Evolutionary conservation across 2,797 vertebrate genomes (phyloP), one percentile per base, ranked within the genome.

Genomic region (Protonibea diacanthus): DNA sequence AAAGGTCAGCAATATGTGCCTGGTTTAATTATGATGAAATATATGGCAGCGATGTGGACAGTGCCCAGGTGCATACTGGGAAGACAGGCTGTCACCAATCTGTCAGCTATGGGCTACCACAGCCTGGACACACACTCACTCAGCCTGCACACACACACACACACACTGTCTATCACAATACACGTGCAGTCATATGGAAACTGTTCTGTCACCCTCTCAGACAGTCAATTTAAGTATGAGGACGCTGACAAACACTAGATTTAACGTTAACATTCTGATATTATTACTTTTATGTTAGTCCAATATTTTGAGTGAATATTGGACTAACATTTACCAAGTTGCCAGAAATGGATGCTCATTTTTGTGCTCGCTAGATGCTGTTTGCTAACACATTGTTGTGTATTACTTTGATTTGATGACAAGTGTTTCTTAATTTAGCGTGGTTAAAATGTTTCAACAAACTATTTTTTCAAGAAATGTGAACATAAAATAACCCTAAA

Each of bases 81-180:
- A 82, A 82, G 84, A 88, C 82, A 88, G 85, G 61, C 86, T 92
- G 90, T 90, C 86, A 89, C 81, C 78, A 76, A 85, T 88, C 87
- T 91, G 88, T 91, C 86, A 83, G 62, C n/a, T 14, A 18, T 13
- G 45, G 81, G 78, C 73, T 81, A 27, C 72, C 64, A 61, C 64
- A 75, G 72, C 60, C 68, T 29, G n/a, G 38, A 80, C 81, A 80
- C 74, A 82, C 73, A 40, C 55, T 21, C 27, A 6, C 61, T 27
- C 61, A 38, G 80, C 27, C 12, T 29, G 21, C 72, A 40, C 42
- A 29, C 21, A 60, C 38, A 49, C 33, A 61, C 79, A 60, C 52
- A 58, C 55, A 33, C 51, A 27, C 61, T 29, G 20, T 29, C 10
- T 27, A 6, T 55, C 27, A 57, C 47, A 60, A 15, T 52, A 38